These are phyloP conservation scores for Dryobates pubescens DNA, from an alignment of 2,797 vertebrate species.

Conservation along the genomic window DNA sequence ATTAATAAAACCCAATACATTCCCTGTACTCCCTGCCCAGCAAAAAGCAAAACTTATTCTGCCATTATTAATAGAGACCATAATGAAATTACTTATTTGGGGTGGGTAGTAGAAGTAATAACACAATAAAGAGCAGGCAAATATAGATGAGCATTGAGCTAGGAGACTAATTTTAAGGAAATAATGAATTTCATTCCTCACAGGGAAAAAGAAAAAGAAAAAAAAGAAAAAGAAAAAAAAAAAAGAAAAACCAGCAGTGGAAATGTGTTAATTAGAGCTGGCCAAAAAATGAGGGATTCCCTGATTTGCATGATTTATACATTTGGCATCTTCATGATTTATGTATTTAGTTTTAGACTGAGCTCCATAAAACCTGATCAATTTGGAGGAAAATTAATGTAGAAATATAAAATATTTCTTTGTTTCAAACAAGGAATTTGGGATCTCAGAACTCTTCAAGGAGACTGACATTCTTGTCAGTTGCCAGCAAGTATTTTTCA, in stretches of 20 bases:
- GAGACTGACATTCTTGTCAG: background rate
- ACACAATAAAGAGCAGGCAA: background rate
- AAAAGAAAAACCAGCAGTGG: background rate
- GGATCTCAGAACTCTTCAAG: background rate
- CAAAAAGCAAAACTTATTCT: background rate
- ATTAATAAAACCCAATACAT: constrained; percentile 1
- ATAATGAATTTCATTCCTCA: background rate
- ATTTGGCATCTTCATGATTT: background rate
- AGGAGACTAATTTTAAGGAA: constrained; percentile 6
- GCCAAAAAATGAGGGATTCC: background rate
- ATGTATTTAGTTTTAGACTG: background rate
- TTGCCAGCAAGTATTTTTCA: background rate
- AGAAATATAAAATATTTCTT: background rate
- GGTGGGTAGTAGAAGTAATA: background rate
- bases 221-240: background rate
- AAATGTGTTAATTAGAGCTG: background rate
- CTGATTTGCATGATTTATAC: background rate
- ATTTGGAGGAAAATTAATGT: background rate
- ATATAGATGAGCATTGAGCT: background rate
- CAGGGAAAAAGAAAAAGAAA: background rate
- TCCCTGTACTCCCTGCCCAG: background rate
- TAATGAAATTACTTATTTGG: constrained; percentile 6
- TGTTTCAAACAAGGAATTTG: background rate
- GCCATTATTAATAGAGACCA: background rate
- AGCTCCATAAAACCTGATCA: background rate